Evolutionary conservation across 2,113 vertebrate species (phyloP), one percentile per base, ranked within the genome.

Genomic region (Paramisgurnus dabryanus): DNA sequence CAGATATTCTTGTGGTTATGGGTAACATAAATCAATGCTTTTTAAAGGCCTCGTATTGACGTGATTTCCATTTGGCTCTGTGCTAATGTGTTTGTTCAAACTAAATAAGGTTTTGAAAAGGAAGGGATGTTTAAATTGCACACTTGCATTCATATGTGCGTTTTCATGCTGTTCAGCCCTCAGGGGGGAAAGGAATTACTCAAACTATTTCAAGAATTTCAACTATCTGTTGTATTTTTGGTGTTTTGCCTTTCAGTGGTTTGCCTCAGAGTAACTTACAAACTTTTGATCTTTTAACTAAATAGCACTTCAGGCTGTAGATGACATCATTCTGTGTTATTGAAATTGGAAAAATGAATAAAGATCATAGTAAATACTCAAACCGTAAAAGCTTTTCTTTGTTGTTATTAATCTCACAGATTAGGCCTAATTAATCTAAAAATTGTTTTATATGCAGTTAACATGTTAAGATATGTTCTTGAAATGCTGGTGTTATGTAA

Each of bases 181-280:
- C 17, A n/a, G 55, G 41, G 73, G 41, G 40, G 45, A 60, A 67
- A 13, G 67, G 39, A 60, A 74, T 69, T 22, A 76, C 79, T 84
- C 82, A 61, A 79, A 69, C 83, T 80, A 87, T 85, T 72, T 58
- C 15, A 79, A 74, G 17, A 43, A 83, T 83, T 74, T 73, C 49
- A 83, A 63, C 79, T 67, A 87, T 78, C 47, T 18, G 22, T 71
- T 70, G 69, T 73, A 75, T 87, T 70, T 80, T 80, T 81, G 45
- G 76, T 67, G 73, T 47, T 22, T 67, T 13, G 58, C 63, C 61
- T 65, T 76, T 39, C 41, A 39, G 49, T 2, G 8, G 57, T 68
- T 80, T 67, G 40, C 76, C 39, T 80, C 7, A 15, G 7, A 13
- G 58, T 53, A 10, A 4, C 61, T 43, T 71, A 27, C 45, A 67